phyloP scores from a whole-genome alignment of 2,888 invertebrate genomes.

The Euphydryas editha region DNA sequence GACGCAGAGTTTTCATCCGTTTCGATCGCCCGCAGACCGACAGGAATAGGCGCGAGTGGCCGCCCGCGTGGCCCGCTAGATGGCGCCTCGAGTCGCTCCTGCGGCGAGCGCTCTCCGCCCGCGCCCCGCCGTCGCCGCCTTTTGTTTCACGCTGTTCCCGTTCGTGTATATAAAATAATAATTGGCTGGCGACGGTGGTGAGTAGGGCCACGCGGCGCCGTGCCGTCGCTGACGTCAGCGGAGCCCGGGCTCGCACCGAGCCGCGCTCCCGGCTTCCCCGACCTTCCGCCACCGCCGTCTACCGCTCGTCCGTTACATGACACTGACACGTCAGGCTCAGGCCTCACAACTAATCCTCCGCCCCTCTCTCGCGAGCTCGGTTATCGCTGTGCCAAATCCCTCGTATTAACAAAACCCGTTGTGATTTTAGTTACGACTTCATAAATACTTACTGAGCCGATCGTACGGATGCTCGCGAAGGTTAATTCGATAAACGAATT shows the following conservation, averaged over 20 bases:
- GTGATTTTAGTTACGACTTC: constrained; percentile 40
- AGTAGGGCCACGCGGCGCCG: constrained; percentile 74
- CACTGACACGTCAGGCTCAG: constrained; percentile 66
- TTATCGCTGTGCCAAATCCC: constrained; percentile 62
- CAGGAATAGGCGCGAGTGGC: constrained; percentile 75
- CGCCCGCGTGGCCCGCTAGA: constrained; percentile 79
- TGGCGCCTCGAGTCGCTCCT: constrained; percentile 81
- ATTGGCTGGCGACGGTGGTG: constrained; percentile 75
- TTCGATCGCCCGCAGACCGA: constrained; percentile 81
- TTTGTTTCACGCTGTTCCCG: constrained; percentile 73
- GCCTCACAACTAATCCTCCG: constrained; percentile 67
- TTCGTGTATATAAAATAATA: constrained; percentile 80
- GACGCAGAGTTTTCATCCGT: constrained; percentile 70
- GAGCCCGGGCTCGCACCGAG: constrained; percentile 72
- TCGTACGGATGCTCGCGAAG: constrained; percentile 32
- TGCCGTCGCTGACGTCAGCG: constrained; percentile 81
- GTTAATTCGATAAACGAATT: constrained; percentile 49
- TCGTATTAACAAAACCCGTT: constrained; percentile 53
- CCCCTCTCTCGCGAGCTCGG: constrained; percentile 58
- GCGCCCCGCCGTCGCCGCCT: constrained; percentile 75
- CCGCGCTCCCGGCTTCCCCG: constrained; percentile 76
- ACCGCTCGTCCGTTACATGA: constrained; percentile 66
- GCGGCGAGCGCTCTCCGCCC: constrained; percentile 79
- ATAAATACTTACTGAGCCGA: constrained; percentile 32
- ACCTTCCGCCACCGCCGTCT: constrained; percentile 78